Evolutionary conservation across 1,140 invertebrate genomes (phyloP).

Genomic region (Notospermus geniculatus): DNA sequence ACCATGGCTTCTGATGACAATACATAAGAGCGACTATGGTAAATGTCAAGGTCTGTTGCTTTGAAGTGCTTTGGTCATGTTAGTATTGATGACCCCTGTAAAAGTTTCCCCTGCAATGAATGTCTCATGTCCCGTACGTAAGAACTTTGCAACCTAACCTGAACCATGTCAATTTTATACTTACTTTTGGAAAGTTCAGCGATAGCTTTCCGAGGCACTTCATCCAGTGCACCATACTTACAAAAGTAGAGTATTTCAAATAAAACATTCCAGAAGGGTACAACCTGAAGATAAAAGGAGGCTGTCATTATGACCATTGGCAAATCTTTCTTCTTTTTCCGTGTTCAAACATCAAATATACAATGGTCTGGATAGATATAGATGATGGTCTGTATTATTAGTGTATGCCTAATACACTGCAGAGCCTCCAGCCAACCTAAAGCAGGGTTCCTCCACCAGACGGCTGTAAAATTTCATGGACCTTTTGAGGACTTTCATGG

Average conservation of each 20-base stretch:
- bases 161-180: neutral
- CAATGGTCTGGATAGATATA: neutral
- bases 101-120: neutral
- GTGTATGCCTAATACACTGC: neutral
- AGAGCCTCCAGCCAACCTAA: no score
- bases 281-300: slow-evolving; percentile 31
- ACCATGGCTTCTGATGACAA: slow-evolving; percentile 6
- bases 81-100: neutral
- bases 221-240: slow-evolving; percentile 35
- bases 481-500: no score
- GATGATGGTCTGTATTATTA: neutral
- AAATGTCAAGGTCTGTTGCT: no score
- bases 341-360: no score
- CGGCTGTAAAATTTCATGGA: no score
- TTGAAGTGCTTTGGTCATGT: no score
- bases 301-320: neutral
- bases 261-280: slow-evolving; percentile 34
- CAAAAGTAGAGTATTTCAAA: slow-evolving; percentile 41
- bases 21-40: no score
- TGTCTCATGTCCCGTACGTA: no score
- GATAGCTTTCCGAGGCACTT: slow-evolving; percentile 29
- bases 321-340: no score
- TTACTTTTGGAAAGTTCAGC: slow-evolving; percentile 29
- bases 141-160: neutral
- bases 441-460: no score